Base-by-base conservation (phyloP, 2,888 invertebrate species). In the Erynnis tages region DNA sequence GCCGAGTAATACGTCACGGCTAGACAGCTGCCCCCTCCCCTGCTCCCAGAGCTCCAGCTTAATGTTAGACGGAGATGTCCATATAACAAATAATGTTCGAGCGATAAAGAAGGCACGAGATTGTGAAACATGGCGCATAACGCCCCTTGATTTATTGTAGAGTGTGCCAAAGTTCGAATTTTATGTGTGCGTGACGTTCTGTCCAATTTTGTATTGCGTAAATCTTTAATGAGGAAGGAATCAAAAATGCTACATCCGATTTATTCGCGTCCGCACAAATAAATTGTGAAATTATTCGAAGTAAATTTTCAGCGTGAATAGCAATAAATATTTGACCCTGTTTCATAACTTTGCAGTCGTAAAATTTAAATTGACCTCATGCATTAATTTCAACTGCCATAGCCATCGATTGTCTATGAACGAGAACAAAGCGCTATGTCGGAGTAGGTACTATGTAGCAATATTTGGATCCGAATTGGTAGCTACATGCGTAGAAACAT, bases 91-190 rank as follows among this genome's bases (percentile, higher is more conserved):
- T 71, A 57, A 59, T 62, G 53, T 61, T 65, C 66, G 88, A 73
- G 81, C 59, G 79, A 89, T 69, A 78, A 81, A 79, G 83, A 85
- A 66, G 67, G 74, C 70, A 67, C 64, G 70, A 74, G 71, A 81
- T 79, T 76, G 82, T 89, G 85, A 88, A 90, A 90, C 89, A 90
- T 90, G 90, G 90, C 90, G 90, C 82, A 90, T 86, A 88, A 89
- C 90, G 89, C 90, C 89, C 87, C 89, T 86, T 90, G 89, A 90
- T 90, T 90, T 88, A 90, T 90, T 75, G 76, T 81, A 55, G 60
- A 80, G 80, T 82, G 80, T 85, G 86, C 88, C 87, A 85, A 89
- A 89, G 82, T 88, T 84, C 79, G 80, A 82, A 81, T 69, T 82
- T 84, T 80, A 81, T 81, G 84, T 84, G 79, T 82, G 84, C 77